A percentile compares a stretch with the other conserved stretches of the same genome.
phyloP scores from a whole-genome alignment of 2,113 vertebrate genomes.

The Corythaeola cristata region DNA sequence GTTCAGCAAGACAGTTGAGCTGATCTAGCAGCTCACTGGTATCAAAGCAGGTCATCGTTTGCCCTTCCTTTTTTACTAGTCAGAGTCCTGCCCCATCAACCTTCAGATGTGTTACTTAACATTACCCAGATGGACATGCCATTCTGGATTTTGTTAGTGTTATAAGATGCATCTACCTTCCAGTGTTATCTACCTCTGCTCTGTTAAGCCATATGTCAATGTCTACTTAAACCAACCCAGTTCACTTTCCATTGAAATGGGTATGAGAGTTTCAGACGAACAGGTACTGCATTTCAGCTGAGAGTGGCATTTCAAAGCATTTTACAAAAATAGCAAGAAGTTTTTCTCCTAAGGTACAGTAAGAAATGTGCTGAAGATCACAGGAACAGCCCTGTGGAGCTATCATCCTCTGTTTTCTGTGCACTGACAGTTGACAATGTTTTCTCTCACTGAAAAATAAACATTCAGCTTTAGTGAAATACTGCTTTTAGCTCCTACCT shows the following conservation, averaged over 20 bases:
- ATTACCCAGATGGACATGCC: background rate
- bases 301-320: background rate
- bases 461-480: background rate
- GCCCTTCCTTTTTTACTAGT: background rate
- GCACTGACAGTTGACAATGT: background rate
- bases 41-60: background rate
- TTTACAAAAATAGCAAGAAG: background rate
- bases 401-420: background rate
- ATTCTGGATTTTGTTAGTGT: background rate
- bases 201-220: background rate
- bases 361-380: background rate
- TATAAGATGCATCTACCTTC: background rate
- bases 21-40: background rate
- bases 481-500: background rate
- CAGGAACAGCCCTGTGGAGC: background rate
- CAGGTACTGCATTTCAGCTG: background rate
- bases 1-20: background rate
- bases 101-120: background rate
- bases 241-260: background rate
- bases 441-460: background rate
- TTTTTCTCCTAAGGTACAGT: background rate
- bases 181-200: background rate
- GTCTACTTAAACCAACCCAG: background rate
- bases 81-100: background rate
- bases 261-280: background rate